Evolutionary conservation across 2,113 vertebrate species (phyloP).

Genomic region (Salvelinus sp.): DNA sequence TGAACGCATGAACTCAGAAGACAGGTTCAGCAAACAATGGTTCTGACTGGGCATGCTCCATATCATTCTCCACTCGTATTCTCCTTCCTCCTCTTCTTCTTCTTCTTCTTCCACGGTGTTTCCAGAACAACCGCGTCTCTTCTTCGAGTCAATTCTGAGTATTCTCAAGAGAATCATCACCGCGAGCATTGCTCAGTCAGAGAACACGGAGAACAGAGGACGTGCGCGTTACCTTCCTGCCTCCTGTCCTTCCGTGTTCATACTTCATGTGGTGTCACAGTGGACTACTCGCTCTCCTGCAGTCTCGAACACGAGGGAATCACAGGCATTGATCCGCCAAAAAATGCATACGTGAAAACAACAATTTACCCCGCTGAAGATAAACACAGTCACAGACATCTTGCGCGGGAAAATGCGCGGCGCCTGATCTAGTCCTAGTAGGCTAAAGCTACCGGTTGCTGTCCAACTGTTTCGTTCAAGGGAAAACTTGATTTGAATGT

Average conservation of each 20-base stretch:
- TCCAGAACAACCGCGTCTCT: slow-evolving; percentile 11
- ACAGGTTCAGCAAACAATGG: slow-evolving; percentile 24
- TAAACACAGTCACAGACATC: not conserved
- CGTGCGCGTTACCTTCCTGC: too few species aligned
- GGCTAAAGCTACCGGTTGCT: not conserved
- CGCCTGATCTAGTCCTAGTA: too few species aligned
- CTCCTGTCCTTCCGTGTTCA: too few species aligned
- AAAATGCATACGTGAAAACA: slow-evolving; percentile 19
- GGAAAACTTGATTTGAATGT: slow-evolving; percentile 8
- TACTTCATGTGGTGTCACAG: slow-evolving; percentile 1
- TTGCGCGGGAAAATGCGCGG: not conserved
- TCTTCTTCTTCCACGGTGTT: slow-evolving; percentile 1
- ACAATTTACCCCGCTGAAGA: slow-evolving; percentile 9
- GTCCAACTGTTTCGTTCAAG: not conserved
- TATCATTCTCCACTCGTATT: slow-evolving; percentile 22
- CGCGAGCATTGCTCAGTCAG: not conserved
- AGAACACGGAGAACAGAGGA: not conserved
- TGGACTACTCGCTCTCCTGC: not conserved
- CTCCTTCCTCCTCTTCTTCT: slow-evolving; percentile 2
- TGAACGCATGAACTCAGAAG: slow-evolving; percentile 33
- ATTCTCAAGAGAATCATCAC: not conserved
- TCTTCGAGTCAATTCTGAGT: not conserved
- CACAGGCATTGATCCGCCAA: not conserved
- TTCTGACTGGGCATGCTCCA: slow-evolving; percentile 60
- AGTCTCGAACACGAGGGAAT: not conserved